Percentiles rank a stretch among this genome's conserved stretches.
These are phyloP conservation scores for Furnarius figulus DNA, from an alignment of 2,113 vertebrate species.

Conservation along the genomic window DNA sequence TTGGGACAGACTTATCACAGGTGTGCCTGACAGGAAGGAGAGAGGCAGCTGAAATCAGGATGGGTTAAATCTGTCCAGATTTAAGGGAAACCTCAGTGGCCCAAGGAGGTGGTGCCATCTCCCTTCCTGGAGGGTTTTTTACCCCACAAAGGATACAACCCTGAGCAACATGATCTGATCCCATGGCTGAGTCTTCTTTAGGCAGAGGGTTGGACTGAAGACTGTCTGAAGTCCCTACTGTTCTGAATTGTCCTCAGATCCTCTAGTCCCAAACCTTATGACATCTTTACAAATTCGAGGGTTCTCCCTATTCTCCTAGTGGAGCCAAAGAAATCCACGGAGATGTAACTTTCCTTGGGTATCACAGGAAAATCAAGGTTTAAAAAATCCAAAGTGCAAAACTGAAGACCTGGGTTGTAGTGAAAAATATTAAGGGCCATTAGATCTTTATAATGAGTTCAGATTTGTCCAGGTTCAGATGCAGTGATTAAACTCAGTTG, in stretches of 20 bases:
- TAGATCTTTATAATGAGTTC: not conserved
- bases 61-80: not conserved
- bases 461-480: not conserved
- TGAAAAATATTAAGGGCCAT: not conserved
- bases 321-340: not conserved
- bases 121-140: not conserved
- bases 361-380: not conserved
- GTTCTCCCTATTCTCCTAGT: not conserved
- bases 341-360: not conserved
- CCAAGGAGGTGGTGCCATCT: not conserved
- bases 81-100: not conserved
- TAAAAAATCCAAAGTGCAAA: not conserved
- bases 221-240: not conserved
- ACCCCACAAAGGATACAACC: fast-evolving
- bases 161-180: not conserved
- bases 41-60: not conserved
- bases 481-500: not conserved
- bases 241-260: not conserved
- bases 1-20: not conserved
- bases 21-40: no score
- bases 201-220: not conserved
- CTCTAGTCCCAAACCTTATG: not conserved
- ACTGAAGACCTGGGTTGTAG: not conserved
- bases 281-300: not conserved
- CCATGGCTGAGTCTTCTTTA: not conserved